Conservation (phyloP, 2,113 vertebrate species). For the Chaetorhynchus papuensis region DNA sequence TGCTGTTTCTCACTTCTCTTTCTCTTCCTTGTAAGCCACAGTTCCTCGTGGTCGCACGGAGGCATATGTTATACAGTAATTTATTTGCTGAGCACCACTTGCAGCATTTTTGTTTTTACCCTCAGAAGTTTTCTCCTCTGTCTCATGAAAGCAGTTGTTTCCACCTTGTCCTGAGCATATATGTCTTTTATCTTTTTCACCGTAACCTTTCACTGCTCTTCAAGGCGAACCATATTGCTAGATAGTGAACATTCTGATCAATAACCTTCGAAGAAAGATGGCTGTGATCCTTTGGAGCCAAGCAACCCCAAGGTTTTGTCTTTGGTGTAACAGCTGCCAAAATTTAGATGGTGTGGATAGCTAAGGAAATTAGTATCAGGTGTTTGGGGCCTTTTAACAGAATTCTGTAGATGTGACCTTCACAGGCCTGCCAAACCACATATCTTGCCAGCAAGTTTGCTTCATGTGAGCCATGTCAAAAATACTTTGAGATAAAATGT, state of each 20-base stretch:
- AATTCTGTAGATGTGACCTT: not conserved
- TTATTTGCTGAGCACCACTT: not conserved
- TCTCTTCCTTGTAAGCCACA: not conserved
- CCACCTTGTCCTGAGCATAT: not conserved
- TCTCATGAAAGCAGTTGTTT: not conserved
- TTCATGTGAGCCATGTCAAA: not conserved
- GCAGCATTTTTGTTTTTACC: not conserved
- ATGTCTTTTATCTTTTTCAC: not conserved
- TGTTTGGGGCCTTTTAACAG: not conserved
- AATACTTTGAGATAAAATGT: not conserved
- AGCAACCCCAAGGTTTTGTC: not conserved
- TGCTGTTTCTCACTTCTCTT: not conserved
- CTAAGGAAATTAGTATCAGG: conserved; percentile 34
- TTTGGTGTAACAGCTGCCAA: not conserved
- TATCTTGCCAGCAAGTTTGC: not conserved
- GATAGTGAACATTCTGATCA: not conserved
- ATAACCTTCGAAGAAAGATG: not conserved
- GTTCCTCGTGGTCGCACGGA: not conserved
- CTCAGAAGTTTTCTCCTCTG: not conserved
- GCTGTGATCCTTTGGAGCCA: not conserved
- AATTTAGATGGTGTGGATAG: conserved; percentile 33
- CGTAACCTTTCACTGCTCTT: not conserved
- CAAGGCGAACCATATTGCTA: not conserved
- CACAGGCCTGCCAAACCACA: not conserved
- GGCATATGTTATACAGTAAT: not conserved